A percentile compares a stretch with the other conserved stretches of the same genome.
phyloP scores from a whole-genome alignment of 2,888 invertebrate species.

The Tachina grossa region DNA sequence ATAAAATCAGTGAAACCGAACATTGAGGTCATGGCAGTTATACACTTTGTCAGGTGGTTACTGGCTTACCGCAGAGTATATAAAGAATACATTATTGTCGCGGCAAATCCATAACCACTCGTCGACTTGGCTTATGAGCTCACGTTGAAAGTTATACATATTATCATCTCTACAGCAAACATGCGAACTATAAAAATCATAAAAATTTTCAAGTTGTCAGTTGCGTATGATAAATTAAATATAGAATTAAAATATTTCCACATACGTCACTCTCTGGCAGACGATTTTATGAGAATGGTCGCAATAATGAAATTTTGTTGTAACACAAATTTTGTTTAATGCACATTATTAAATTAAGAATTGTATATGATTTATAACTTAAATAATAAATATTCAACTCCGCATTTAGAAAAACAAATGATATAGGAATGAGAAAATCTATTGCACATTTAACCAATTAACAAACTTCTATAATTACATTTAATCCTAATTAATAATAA shows the following conservation, averaged over 20 bases:
- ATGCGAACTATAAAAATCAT: conserved; percentile 1
- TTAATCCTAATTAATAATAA: not conserved
- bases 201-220: conserved; percentile 16
- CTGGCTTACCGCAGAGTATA: no score
- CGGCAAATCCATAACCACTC: no score
- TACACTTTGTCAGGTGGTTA: no score
- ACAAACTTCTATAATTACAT: not conserved
- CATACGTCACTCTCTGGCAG: conserved; percentile 22
- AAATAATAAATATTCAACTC: not conserved
- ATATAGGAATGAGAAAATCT: not conserved
- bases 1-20: no score
- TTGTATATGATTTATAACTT: not conserved
- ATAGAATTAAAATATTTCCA: conserved; percentile 24
- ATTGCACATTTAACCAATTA: not conserved
- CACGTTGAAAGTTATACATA: not conserved
- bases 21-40: no score
- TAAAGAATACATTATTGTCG: no score
- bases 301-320: not conserved
- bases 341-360: not conserved
- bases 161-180: not conserved
- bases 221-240: conserved; percentile 30
- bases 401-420: not conserved
- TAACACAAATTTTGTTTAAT: not conserved
- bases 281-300: conserved; percentile 16
- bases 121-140: not conserved